Conservation (phyloP, 2,888 invertebrate species). For the Spatulosminthurus flaviceps region DNA sequence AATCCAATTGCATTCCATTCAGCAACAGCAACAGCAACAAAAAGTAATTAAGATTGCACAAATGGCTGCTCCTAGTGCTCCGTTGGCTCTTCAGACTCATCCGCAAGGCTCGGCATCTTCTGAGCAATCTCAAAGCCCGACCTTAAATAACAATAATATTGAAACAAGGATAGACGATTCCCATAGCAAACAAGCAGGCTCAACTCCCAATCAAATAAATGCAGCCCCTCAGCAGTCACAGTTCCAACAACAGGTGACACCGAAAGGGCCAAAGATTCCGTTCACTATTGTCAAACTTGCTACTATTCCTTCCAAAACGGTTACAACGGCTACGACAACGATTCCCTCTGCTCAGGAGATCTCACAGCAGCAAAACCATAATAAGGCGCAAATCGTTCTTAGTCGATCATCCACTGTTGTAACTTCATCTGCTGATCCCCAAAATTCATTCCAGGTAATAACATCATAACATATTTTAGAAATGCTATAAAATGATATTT, state of each 20-base stretch:
- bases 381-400: conserved; percentile 66
- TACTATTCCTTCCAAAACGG: conserved; percentile 65
- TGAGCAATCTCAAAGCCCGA: conserved; percentile 9
- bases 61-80: conserved; percentile 12
- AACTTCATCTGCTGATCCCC: conserved; percentile 44
- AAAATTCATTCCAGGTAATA: conserved; percentile 41
- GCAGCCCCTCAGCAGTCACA: not conserved
- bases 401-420: conserved; percentile 57
- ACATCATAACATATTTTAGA: no score
- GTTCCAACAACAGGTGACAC: conserved; percentile 20
- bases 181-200: not conserved
- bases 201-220: not conserved
- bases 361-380: conserved; percentile 62
- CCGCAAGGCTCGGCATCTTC: not conserved
- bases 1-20: conserved; percentile 65
- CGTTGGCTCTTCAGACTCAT: not conserved
- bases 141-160: not conserved
- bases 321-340: conserved; percentile 72
- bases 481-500: no score
- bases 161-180: not conserved
- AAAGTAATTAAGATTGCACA: conserved; percentile 39
- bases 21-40: conserved; percentile 66
- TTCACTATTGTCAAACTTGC: conserved; percentile 38
- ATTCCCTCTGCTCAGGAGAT: conserved; percentile 63
- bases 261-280: conserved; percentile 21